Base-by-base conservation (phyloP, 2,113 vertebrate species). In the Menidia beryllina region DNA sequence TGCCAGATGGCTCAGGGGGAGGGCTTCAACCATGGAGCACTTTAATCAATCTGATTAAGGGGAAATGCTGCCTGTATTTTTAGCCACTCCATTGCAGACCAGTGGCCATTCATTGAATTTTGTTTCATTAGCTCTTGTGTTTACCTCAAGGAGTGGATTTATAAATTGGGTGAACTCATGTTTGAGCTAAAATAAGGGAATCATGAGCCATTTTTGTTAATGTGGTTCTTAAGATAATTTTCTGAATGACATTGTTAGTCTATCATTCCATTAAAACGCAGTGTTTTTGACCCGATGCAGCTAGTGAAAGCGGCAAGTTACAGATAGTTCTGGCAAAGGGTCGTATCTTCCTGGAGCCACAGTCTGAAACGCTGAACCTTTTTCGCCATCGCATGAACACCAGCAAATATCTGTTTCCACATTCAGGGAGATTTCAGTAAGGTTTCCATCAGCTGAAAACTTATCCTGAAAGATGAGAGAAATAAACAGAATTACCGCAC, bases 31-130 rank as follows among this genome's bases (percentile, higher is more conserved):
- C 86, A 88, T 51, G 79, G 84, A 86, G 76, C 70, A 90, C 83
- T 91, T 90, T 91, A 88, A 92, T 90, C 90, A 92, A 91, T 92
- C 88, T 89, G 87, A 92, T 92, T 91, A 90, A 72, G 83, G 88
- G 85, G 86, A 90, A 90, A 92, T 92, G 88, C 86, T 82, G 86
- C 57, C 77, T 89, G 86, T 92, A 92, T 92, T 92, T 91, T 91
- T 92, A 91, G 91, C 88, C 66, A 54, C 89, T 85, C 83, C 78
- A 78, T 61, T 74, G 80, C 83, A 83, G 86, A 47, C 77, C 83
- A 79, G 81, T 82, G 61, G 75, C 72, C 88, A 89, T 88, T 89
- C 87, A 88, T 90, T 89, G 88, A 86, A 86, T 92, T 91, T 84
- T 72, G 79, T 80, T 81, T 88, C 77, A 90, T 91, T 90, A 90